These are phyloP conservation scores for Acanthisitta chloris DNA, from an alignment of 2,113 vertebrate genomes.

Conservation along the genomic window DNA sequence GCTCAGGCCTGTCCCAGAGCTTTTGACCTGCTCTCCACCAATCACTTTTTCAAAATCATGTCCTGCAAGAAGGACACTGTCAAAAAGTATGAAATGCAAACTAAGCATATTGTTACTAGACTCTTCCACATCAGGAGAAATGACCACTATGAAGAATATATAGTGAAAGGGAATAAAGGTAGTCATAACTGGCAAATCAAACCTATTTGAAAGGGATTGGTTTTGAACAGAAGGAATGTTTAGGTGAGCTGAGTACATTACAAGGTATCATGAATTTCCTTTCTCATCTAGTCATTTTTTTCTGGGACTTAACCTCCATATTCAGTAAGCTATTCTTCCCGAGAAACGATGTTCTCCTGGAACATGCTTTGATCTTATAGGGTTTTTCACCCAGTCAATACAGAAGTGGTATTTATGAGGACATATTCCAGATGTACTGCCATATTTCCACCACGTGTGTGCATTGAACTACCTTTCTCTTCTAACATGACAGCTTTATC, in stretches of 20 bases:
- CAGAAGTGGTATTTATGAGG: background rate
- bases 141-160: background rate
- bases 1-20: background rate
- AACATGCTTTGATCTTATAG: background rate
- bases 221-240: background rate
- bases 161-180: background rate
- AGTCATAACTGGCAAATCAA: background rate
- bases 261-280: background rate
- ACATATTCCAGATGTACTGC: background rate
- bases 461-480: background rate
- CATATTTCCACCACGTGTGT: background rate
- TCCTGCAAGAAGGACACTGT: background rate
- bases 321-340: background rate
- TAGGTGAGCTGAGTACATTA: background rate
- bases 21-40: background rate
- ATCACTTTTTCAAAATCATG: background rate
- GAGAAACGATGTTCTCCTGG: background rate
- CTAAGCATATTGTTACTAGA: background rate
- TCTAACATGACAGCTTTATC: conserved; percentile 10
- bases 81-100: background rate
- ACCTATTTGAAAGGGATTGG: background rate
- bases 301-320: background rate
- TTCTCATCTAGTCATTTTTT: background rate
- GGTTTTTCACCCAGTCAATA: background rate
- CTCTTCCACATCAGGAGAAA: background rate